Evolutionary conservation across 2,113 vertebrate genomes (phyloP).

Genomic region (Anguilla japonica): DNA sequence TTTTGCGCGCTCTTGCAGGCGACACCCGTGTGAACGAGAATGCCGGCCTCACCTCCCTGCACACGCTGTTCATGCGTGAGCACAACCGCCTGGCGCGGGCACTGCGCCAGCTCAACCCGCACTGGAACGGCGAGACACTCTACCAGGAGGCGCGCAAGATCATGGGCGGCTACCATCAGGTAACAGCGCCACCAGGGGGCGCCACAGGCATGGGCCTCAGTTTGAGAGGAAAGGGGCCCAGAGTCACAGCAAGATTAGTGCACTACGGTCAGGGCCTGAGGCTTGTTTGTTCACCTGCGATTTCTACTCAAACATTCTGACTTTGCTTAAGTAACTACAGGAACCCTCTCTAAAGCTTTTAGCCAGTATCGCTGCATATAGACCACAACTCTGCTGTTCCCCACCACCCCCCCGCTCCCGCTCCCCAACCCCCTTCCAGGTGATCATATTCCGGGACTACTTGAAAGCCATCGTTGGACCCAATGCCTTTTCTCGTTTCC

Average conservation of each 20-base stretch:
- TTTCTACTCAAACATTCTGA: neutral
- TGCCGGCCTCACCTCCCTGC: conserved; percentile 65
- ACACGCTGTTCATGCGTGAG: conserved; percentile 71
- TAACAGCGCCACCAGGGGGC: conserved; percentile 25
- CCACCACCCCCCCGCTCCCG: too few relatives aligned
- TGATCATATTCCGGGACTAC: conserved; percentile 84
- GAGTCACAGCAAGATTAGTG: neutral
- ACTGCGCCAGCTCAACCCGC: conserved; percentile 64
- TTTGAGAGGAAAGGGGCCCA: neutral
- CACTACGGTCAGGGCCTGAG: neutral
- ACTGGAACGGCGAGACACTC: conserved; percentile 67
- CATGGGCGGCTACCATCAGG: conserved; percentile 71
- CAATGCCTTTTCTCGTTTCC: conserved; percentile 28
- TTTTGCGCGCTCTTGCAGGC: conserved; percentile 50
- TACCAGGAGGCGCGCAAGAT: conserved; percentile 77
- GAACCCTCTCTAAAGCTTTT: too few relatives aligned
- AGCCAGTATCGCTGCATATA: too few relatives aligned
- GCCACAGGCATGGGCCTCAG: neutral
- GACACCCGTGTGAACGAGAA: conserved; percentile 70
- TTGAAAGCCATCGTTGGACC: conserved; percentile 72
- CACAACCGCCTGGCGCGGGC: conserved; percentile 73
- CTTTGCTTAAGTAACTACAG: too few relatives aligned
- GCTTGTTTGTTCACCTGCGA: neutral
- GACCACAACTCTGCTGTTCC: too few relatives aligned
- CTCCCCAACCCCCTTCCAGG: conserved; percentile 53